These are phyloP conservation scores for Drosophila dives DNA, from an alignment of 2,888 invertebrate species.

Conservation along the genomic window DNA sequence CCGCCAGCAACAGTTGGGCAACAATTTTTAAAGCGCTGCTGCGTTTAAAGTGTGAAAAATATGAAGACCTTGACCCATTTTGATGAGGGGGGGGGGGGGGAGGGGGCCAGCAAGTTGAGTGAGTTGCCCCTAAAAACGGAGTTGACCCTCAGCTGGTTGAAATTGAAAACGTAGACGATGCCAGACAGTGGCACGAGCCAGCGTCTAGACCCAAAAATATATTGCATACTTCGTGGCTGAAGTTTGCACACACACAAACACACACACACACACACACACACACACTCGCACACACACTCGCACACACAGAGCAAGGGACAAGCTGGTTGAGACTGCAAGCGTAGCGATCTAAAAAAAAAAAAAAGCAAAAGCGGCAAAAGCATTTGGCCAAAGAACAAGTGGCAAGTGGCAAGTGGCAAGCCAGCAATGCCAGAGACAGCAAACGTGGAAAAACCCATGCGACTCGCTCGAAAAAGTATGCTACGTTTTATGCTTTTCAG, in stretches of 20 bases:
- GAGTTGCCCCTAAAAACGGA: slow-evolving; percentile 24
- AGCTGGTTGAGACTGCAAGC: slow-evolving; percentile 24
- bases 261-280: slow-evolving; percentile 11
- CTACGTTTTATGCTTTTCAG: slow-evolving; percentile 57
- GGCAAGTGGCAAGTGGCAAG: slow-evolving; percentile 49
- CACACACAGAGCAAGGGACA: slow-evolving; percentile 6
- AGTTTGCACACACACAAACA: slow-evolving; percentile 59
- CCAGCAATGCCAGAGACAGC: slow-evolving; percentile 47
- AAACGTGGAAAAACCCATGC: slow-evolving; percentile 70
- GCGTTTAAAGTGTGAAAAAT: slow-evolving; percentile 65
- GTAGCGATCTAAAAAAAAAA: slow-evolving; percentile 47
- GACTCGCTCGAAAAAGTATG: slow-evolving; percentile 73
- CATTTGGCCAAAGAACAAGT: slow-evolving; percentile 66
- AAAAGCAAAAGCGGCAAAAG: slow-evolving; percentile 61
- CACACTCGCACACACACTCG: background rate
- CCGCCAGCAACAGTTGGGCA: slow-evolving; percentile 67
- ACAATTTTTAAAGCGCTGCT: slow-evolving; percentile 56
- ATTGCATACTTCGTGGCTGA: slow-evolving; percentile 74
- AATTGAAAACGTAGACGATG: slow-evolving; percentile 60
- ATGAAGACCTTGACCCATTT: slow-evolving; percentile 73
- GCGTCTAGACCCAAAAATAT: slow-evolving; percentile 76
- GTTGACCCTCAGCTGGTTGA: slow-evolving; percentile 53
- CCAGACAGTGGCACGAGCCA: slow-evolving; percentile 55
- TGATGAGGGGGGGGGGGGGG: background rate
- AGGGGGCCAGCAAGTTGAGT: slow-evolving; percentile 26